Evolutionary conservation across 2,113 vertebrate species (phyloP), one percentile per base, ranked within the genome.

Genomic region (Gallinago media): DNA sequence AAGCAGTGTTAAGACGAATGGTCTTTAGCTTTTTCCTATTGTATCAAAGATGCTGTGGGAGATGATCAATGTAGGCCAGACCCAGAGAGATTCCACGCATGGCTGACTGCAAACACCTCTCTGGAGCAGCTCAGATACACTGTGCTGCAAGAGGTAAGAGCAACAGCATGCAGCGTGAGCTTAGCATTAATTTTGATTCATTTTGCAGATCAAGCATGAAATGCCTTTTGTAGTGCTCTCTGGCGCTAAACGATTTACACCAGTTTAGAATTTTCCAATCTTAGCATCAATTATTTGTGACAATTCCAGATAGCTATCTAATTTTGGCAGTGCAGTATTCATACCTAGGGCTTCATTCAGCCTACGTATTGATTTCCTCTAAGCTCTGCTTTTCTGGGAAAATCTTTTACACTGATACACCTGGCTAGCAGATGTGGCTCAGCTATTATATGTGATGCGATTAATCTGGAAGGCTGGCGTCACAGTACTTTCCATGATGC

Each of bases 201-300:
- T 96, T 95, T 95, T 96, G 72, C 82, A 88, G 94, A 94, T 95
- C 75, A 93, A 94, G 96, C 94, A 86, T 95, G 94, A 95, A 95
- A 96, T 88, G 76, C 91, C 49, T 92, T 81, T 91, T 91, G 83
- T 88, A 92, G 83, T 83, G 76, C 68, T 93, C 88, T 86, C 76
- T 89, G 73, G 44, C 13, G 7, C 88, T 82, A 62, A 96, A 95
- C 12, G 2, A 87, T 95, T 96, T 95, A 89, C 80, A 91, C 76
- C 27, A 46, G 76, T 81, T 91, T 88, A 87, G 83, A 81, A 81
- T 89, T 88, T 91, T 86, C 83, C 70, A 87, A 84, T 94, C 66
- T 96, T 94, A 72, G n/a, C 84, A 96, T 78, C 95, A 94, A 75
- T 91, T 92, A 92, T 65, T 91, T 61, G 80, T 88, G 90, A 86